A percentile compares a stretch with the other conserved stretches of the same genome.
phyloP scores from a whole-genome alignment of 2,113 vertebrate genomes.

The Odontophorus gujanensis region DNA sequence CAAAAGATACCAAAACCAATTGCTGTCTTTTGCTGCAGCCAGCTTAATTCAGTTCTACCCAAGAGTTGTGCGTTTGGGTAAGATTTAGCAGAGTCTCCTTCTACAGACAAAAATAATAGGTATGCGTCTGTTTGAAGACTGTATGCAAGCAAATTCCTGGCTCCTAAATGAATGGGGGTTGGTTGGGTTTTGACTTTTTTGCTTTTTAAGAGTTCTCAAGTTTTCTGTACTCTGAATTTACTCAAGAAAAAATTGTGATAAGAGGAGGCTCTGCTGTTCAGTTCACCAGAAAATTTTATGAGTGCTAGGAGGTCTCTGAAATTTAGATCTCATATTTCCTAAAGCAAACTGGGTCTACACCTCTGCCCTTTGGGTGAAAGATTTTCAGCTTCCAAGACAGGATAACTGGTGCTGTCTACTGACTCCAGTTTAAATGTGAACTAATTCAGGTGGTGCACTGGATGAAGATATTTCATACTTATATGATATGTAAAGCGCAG shows the following conservation, averaged over 20 bases:
- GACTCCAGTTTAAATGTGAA: background rate
- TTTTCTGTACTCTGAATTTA: conserved; percentile 1
- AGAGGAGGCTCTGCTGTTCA: background rate
- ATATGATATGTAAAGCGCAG: background rate
- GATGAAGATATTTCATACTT: background rate
- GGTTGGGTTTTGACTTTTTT: background rate
- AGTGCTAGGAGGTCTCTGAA: background rate
- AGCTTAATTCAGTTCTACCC: background rate
- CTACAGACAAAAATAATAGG: background rate
- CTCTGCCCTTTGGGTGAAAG: background rate
- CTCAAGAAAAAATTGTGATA: conserved; percentile 14
- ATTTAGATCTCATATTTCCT: background rate
- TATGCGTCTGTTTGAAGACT: background rate
- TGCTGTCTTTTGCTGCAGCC: background rate
- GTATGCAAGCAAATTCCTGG: background rate
- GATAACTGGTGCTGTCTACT: background rate
- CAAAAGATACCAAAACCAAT: background rate
- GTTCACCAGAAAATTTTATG: background rate
- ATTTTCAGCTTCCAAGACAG: background rate
- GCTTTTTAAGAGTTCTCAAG: background rate
- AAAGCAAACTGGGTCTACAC: background rate
- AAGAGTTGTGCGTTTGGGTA: background rate
- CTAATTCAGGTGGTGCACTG: background rate
- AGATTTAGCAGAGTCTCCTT: background rate
- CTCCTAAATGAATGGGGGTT: background rate